phyloP scores from a whole-genome alignment of 2,888 invertebrate genomes.

The Sepioteuthis lessoniana region DNA sequence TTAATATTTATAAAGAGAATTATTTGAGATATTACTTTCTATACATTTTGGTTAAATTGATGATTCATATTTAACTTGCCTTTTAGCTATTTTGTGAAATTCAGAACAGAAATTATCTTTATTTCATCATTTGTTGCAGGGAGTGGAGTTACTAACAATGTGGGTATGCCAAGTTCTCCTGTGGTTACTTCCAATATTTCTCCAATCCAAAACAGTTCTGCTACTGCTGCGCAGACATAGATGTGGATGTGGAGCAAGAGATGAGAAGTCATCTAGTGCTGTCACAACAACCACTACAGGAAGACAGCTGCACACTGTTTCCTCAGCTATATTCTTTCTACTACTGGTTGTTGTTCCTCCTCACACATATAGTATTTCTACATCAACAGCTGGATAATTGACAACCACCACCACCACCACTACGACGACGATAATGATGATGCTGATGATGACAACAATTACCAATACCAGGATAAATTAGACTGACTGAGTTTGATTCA shows the following conservation, averaged over 20 bases:
- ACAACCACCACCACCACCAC: neutral
- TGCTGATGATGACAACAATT: constrained; percentile 25
- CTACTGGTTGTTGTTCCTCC: constrained; percentile 24
- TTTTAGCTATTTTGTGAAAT: neutral
- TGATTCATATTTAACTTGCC: neutral
- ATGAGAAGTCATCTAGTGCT: constrained; percentile 46
- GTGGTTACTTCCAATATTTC: constrained; percentile 70
- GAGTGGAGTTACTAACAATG: constrained; percentile 54
- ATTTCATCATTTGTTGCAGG: constrained; percentile 50
- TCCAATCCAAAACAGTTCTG: constrained; percentile 70
- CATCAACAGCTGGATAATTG: constrained; percentile 47
- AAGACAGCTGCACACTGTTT: constrained; percentile 2
- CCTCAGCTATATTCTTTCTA: neutral
- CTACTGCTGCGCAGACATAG: constrained; percentile 56
- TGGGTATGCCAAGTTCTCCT: constrained; percentile 70
- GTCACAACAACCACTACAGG: constrained; percentile 34
- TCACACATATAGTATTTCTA: constrained; percentile 40
- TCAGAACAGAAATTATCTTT: neutral
- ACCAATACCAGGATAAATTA: constrained; percentile 35
- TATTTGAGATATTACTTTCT: neutral
- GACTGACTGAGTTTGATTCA: constrained; percentile 44
- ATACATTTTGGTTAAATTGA: neutral
- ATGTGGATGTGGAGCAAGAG: constrained; percentile 40
- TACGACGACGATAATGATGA: constrained; percentile 8
- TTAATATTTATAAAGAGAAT: neutral